Conservation (phyloP, 1,140 invertebrate species). For the Druon quercuslanigerum region DNA sequence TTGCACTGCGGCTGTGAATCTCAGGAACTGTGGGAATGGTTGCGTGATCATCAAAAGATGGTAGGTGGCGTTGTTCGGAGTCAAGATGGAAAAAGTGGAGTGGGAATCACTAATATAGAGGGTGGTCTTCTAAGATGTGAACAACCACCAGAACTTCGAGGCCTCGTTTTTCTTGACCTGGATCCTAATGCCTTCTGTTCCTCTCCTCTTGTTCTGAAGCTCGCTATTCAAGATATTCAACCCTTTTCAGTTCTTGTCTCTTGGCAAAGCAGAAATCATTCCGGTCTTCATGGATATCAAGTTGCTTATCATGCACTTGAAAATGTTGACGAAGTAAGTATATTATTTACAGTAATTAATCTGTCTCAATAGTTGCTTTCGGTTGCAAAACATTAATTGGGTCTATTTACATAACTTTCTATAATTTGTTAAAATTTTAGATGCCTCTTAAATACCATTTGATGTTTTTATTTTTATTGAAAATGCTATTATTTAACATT, state of each 20-base stretch:
- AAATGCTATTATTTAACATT: too few relatives aligned
- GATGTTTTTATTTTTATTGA: too few relatives aligned
- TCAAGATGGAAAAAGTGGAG: conserved; percentile 40
- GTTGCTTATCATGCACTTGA: conserved; percentile 88
- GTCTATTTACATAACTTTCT: background rate
- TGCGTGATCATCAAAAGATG: conserved; percentile 88
- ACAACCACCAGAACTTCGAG: conserved; percentile 85
- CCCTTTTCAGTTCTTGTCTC: conserved; percentile 90
- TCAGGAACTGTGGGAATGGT: conserved; percentile 93
- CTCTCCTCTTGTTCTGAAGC: conserved; percentile 85
- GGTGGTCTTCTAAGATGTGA: conserved; percentile 81
- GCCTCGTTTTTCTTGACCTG: conserved; percentile 84
- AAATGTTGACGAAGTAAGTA: conserved; percentile 74
- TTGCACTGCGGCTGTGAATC: conserved; percentile 90
- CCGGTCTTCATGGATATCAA: conserved; percentile 89
- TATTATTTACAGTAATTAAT: conserved; percentile 41
- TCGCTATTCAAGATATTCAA: conserved; percentile 91
- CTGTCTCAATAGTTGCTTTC: background rate
- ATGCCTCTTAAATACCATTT: too few relatives aligned
- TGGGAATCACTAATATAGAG: conserved; percentile 64
- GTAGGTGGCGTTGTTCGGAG: conserved; percentile 71
- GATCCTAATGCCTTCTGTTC: conserved; percentile 89
- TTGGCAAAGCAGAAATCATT: conserved; percentile 92
- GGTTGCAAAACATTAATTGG: background rate
- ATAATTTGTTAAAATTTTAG: too few relatives aligned